These are phyloP conservation scores for Otus scops DNA, from an alignment of 2,797 vertebrate genomes.

Conservation along the genomic window DNA sequence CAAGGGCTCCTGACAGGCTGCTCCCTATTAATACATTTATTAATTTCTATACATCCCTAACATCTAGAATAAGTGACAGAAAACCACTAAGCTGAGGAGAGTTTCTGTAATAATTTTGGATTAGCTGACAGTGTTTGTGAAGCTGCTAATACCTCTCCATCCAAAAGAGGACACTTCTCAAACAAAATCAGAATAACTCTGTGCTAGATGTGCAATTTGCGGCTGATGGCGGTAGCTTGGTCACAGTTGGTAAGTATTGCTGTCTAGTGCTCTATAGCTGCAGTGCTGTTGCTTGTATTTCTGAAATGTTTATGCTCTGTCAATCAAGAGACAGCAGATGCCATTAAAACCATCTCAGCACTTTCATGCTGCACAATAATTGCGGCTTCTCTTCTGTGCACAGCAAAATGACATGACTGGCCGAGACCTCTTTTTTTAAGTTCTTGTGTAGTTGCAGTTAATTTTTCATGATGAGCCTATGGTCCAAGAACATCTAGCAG, in stretches of 20 bases:
- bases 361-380: background rate
- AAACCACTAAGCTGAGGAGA: background rate
- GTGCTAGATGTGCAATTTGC: background rate
- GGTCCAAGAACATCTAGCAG: background rate
- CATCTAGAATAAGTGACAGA: background rate
- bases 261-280: background rate
- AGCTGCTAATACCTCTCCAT: slow-evolving; percentile 33
- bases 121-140: slow-evolving; percentile 52
- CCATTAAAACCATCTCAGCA: background rate
- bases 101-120: background rate
- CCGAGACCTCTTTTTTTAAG: background rate
- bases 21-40: background rate
- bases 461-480: background rate
- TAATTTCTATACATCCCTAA: background rate
- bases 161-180: background rate
- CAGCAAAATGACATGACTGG: background rate
- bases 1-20: background rate
- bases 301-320: slow-evolving; percentile 23
- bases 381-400: background rate
- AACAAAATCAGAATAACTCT: background rate
- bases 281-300: background rate
- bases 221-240: background rate
- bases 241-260: background rate
- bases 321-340: background rate
- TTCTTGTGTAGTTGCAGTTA: background rate